Base-by-base conservation (phyloP, 2,888 invertebrate species). In the Leptopilina myrica region DNA sequence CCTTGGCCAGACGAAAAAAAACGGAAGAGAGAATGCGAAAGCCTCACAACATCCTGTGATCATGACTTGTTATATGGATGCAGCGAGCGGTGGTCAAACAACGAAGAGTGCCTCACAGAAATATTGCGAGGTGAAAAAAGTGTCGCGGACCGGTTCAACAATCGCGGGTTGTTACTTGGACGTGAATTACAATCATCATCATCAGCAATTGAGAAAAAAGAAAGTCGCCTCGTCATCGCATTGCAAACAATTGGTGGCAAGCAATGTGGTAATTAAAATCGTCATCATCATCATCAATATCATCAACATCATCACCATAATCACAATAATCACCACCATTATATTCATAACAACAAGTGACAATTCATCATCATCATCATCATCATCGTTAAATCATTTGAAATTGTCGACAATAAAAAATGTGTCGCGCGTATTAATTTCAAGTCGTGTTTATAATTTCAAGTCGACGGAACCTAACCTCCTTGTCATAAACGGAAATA, bases 11-110 rank as follows among this genome's bases (percentile, higher is more conserved):
- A 43, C 53, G 67, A 64, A 77, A 20, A 20, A 20, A 79, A 84
- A 82, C 84, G 87, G 87, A 85, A 83, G 87, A 87, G 83, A 90
- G 88, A 89, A 90, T 90, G 90, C 88, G 86, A 89, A 88, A 88
- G 84, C 87, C 87, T 86, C 86, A 82, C 80, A 82, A 86, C 82
- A 88, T 85, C 80, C 86, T 86, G 90, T 90, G 90, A 90, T 89
- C 90, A 90, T 90, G 90, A 88, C 88, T 90, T 87, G 90, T 88
- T 86, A 88, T 86, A 88, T 87, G 86, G 86, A 89, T 88, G 89
- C 86, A 83, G 85, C 85, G 87, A 87, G 86, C 86, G 88, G 87
- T 86, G 88, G 87, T 86, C 86, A 86, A 86, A 88, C 88, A 86
- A 87, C 86, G 86, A 87, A 86, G 88, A 56, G 40, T 40, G 73